Evolutionary conservation across 2,797 vertebrate species (phyloP).

Genomic region (Pangasius djambal): DNA sequence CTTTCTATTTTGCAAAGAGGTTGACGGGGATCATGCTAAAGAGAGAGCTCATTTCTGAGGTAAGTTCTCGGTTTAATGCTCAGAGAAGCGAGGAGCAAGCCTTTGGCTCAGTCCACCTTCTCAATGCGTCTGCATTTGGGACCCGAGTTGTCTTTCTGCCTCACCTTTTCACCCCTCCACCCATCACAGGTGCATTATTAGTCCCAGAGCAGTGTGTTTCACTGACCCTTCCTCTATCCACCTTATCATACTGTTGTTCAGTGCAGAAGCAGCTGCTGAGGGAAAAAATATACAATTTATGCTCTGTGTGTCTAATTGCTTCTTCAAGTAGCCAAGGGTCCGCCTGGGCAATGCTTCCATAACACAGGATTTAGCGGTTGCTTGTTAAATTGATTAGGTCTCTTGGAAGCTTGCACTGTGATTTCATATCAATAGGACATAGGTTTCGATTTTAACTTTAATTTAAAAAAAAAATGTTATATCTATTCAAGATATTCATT

Average conservation of each 20-base stretch:
- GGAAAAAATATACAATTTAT: slow-evolving; percentile 19
- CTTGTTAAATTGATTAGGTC: slow-evolving; percentile 25
- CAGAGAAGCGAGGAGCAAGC: neutral
- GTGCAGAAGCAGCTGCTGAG: slow-evolving; percentile 32
- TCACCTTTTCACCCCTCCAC: slow-evolving; percentile 19
- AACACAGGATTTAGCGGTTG: slow-evolving; percentile 4
- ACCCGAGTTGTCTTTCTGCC: neutral
- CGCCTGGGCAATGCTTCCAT: slow-evolving; percentile 3
- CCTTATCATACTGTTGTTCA: slow-evolving; percentile 40
- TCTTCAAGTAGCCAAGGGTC: slow-evolving; percentile 4
- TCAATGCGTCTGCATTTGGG: neutral
- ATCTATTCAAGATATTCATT: slow-evolving; percentile 2
- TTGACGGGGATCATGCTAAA: neutral
- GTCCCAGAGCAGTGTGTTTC: slow-evolving; percentile 40
- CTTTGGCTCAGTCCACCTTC: neutral
- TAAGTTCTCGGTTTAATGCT: neutral
- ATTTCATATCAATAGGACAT: slow-evolving; percentile 3
- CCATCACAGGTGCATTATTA: slow-evolving; percentile 52
- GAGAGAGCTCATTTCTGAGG: neutral
- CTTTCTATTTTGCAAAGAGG: slow-evolving; percentile 4
- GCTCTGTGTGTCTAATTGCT: slow-evolving; percentile 53
- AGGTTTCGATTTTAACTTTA: neutral
- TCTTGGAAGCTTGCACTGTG: neutral
- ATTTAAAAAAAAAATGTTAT: too few relatives aligned
- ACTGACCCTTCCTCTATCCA: slow-evolving; percentile 37